Percentiles rank a stretch among this genome's conserved stretches.
phyloP scores from a whole-genome alignment of 2,888 invertebrate species.

The Phyllotreta cruciferae region DNA sequence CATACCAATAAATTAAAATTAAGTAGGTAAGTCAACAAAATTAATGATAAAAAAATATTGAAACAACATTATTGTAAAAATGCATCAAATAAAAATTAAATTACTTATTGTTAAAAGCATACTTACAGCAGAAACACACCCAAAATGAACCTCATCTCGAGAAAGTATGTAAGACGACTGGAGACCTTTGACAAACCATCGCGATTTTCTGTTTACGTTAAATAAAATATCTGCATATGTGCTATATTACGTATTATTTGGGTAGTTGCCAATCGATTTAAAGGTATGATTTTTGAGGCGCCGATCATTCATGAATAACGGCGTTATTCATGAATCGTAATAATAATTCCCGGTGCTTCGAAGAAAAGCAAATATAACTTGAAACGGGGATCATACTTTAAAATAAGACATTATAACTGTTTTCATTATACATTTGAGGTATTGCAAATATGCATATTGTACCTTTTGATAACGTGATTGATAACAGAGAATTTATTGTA shows the following conservation, averaged over 20 bases:
- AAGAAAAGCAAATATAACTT: constrained; percentile 10
- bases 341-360: background rate
- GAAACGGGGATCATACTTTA: background rate
- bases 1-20: too few relatives aligned
- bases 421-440: background rate
- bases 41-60: too few relatives aligned
- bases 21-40: too few relatives aligned
- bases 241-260: constrained; percentile 32
- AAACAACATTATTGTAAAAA: too few relatives aligned
- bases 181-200: constrained; percentile 14
- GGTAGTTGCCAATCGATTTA: constrained; percentile 30
- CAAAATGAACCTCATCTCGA: constrained; percentile 16
- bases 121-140: constrained; percentile 19
- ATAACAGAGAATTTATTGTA: too few relatives aligned
- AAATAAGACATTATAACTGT: constrained; percentile 6
- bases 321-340: constrained; percentile 4
- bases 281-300: background rate
- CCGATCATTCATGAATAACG: constrained; percentile 14
- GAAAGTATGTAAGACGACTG: constrained; percentile 16
- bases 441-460: too few relatives aligned
- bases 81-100: too few relatives aligned
- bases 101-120: background rate
- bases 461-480: too few relatives aligned
- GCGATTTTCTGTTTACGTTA: constrained; percentile 20
- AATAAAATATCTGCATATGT: constrained; percentile 14